A percentile compares a stretch with the other conserved stretches of the same genome.
phyloP scores from a whole-genome alignment of 2,113 vertebrate species.

The Syngnathus typhle region DNA sequence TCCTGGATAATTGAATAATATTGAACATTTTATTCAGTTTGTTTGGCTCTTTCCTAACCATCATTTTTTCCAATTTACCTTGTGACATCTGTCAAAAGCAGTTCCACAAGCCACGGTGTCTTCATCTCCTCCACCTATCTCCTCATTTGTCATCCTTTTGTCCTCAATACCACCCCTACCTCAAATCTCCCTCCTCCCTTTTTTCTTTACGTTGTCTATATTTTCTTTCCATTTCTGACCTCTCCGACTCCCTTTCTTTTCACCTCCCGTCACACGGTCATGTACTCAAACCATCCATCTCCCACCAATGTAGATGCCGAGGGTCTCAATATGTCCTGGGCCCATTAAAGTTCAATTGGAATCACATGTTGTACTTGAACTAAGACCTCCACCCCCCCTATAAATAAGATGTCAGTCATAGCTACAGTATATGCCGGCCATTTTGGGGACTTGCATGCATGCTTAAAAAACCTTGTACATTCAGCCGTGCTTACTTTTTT shows the following conservation, averaged over 20 bases:
- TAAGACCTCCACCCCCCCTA: slow-evolving; percentile 54
- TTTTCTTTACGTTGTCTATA: slow-evolving; percentile 14
- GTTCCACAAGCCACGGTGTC: slow-evolving; percentile 42
- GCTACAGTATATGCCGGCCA: background rate
- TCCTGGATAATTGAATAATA: slow-evolving; percentile 2
- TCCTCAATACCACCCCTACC: slow-evolving; percentile 18
- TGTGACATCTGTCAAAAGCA: slow-evolving; percentile 30
- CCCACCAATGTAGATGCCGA: slow-evolving; percentile 53
- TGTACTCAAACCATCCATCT: slow-evolving; percentile 70
- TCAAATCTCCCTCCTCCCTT: slow-evolving; percentile 5
- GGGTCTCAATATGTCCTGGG: slow-evolving; percentile 65
- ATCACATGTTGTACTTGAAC: slow-evolving; percentile 65
- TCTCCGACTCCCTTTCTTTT: slow-evolving; percentile 16
- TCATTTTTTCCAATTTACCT: slow-evolving; percentile 27
- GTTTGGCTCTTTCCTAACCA: slow-evolving; percentile 38
- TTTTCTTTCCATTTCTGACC: slow-evolving; percentile 18
- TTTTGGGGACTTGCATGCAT: background rate
- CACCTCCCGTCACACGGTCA: slow-evolving; percentile 53
- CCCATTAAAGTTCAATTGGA: slow-evolving; percentile 63
- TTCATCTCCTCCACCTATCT: slow-evolving; percentile 26
- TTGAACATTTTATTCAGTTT: background rate
- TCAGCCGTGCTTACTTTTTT: slow-evolving; percentile 8
- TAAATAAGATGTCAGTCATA: slow-evolving; percentile 63
- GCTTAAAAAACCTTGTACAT: background rate
- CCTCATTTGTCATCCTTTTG: slow-evolving; percentile 27